A percentile compares a stretch with the other conserved stretches of the same genome.
Evolutionary conservation across 2,113 vertebrate genomes (phyloP).

Genomic region (Pteruthius melanotis): DNA sequence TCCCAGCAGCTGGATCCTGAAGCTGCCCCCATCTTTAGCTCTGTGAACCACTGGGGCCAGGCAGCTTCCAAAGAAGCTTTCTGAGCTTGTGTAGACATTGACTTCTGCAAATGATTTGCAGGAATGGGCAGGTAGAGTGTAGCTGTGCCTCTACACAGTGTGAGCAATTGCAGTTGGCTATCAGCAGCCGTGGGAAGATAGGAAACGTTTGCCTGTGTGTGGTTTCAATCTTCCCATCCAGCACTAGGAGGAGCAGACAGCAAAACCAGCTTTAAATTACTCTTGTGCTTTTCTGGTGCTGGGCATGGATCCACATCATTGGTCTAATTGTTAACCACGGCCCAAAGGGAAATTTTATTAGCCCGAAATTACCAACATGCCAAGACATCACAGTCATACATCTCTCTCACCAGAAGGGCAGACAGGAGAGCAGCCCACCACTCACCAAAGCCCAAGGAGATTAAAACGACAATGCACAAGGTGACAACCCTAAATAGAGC

Average conservation of each 20-base stretch:
- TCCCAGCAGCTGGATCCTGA: neutral
- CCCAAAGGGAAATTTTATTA: slow-evolving; percentile 11
- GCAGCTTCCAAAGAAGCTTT: neutral
- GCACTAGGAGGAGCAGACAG: neutral
- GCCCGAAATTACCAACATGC: neutral
- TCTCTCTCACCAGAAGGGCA: neutral
- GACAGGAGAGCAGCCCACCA: neutral
- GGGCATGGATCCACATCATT: neutral
- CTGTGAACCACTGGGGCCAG: neutral
- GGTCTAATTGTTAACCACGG: neutral
- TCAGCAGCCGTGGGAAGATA: neutral
- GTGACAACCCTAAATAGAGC: neutral
- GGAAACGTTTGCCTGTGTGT: neutral
- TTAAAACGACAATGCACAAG: neutral
- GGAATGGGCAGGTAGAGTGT: neutral
- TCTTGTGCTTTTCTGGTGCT: neutral
- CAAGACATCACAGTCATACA: neutral
- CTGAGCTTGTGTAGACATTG: neutral
- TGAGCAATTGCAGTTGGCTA: neutral
- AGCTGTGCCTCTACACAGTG: neutral
- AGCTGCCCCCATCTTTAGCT: neutral
- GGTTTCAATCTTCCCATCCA: neutral
- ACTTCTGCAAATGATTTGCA: neutral
- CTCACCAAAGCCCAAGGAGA: neutral
- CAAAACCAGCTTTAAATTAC: neutral